These are phyloP conservation scores for Bombus huntii DNA, from an alignment of 1,140 invertebrate species.

Conservation along the genomic window DNA sequence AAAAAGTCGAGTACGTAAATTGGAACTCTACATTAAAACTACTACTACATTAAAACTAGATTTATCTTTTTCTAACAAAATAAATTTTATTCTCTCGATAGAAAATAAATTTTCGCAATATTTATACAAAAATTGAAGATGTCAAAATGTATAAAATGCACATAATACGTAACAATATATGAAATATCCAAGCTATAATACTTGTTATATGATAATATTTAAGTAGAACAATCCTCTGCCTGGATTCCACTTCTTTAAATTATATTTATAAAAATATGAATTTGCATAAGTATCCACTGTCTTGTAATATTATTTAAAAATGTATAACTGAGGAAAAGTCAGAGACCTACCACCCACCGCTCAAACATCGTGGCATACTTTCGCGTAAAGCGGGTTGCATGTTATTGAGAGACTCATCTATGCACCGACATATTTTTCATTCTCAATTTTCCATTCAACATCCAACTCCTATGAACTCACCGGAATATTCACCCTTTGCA, in stretches of 20 bases:
- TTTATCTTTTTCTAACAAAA: not conserved
- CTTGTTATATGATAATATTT: too few relatives aligned
- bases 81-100: not conserved
- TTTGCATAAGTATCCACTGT: not conserved
- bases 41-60: too few relatives aligned
- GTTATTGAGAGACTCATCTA: not conserved
- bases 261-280: too few relatives aligned
- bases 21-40: not conserved
- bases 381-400: conserved; percentile 7
- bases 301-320: too few relatives aligned
- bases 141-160: too few relatives aligned
- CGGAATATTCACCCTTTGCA: not conserved
- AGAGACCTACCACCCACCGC: too few relatives aligned
- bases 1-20: not conserved
- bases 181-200: too few relatives aligned
- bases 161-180: too few relatives aligned
- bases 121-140: too few relatives aligned
- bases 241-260: too few relatives aligned
- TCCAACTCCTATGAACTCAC: not conserved
- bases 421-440: not conserved
- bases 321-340: not conserved
- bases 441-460: not conserved
- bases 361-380: not conserved
- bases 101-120: too few relatives aligned
- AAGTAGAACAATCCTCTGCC: too few relatives aligned